Evolutionary conservation across 2,888 invertebrate genomes (phyloP).

Genomic region (Pseudococcus jackbeardsleyi): DNA sequence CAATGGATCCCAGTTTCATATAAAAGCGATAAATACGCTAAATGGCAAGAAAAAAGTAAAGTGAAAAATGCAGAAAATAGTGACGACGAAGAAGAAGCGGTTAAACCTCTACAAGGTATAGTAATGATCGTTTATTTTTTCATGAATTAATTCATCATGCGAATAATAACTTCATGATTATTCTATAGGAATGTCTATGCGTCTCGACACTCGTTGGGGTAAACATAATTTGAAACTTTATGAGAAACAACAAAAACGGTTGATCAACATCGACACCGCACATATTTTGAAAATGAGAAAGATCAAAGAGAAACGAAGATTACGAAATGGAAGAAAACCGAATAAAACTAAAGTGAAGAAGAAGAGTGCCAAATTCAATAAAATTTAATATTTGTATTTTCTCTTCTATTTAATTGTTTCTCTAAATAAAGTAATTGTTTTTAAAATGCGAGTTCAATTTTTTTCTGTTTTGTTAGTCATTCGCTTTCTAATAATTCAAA

Average conservation of each 20-base stretch:
- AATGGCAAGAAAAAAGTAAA: constrained; percentile 87
- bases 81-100: constrained; percentile 69
- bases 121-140: neutral
- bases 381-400: constrained; percentile 58
- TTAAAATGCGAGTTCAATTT: neutral
- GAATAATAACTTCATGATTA: constrained; percentile 18
- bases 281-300: constrained; percentile 68
- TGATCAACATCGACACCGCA: constrained; percentile 67
- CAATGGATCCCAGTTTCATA: constrained; percentile 94
- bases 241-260: constrained; percentile 72
- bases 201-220: constrained; percentile 79
- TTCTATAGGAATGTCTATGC: constrained; percentile 64
- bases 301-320: constrained; percentile 67
- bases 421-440: neutral
- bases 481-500: neutral
- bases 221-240: constrained; percentile 83
- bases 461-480: neutral
- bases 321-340: constrained; percentile 67
- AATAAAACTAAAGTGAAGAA: constrained; percentile 66
- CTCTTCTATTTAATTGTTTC: neutral
- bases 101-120: constrained; percentile 54
- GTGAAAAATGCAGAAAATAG: constrained; percentile 72
- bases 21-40: constrained; percentile 89
- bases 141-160: neutral
- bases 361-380: constrained; percentile 66